A percentile compares a stretch with the other conserved stretches of the same genome.
phyloP scores from a whole-genome alignment of 2,113 vertebrate species.

The Dolichotis patagonum region DNA sequence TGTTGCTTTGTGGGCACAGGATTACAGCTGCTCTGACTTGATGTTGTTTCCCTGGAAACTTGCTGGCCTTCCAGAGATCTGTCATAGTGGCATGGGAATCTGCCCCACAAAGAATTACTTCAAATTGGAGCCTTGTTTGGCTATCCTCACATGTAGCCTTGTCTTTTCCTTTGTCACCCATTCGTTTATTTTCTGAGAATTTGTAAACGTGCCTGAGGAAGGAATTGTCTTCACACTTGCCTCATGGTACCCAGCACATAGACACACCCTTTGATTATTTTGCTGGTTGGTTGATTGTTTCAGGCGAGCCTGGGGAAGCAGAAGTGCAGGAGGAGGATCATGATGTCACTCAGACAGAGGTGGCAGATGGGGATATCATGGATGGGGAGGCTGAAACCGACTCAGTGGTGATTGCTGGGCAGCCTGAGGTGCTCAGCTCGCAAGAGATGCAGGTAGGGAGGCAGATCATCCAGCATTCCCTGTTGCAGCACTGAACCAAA shows the following conservation, averaged over 20 bases:
- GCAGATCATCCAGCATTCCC: constrained; percentile 46
- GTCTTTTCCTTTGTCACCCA: constrained; percentile 80
- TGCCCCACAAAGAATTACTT: constrained; percentile 73
- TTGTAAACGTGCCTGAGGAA: constrained; percentile 68
- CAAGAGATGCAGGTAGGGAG: constrained; percentile 95
- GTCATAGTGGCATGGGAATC: constrained; percentile 62
- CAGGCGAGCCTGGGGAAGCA: constrained; percentile 92
- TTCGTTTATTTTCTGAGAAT: constrained; percentile 77
- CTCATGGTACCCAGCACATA: constrained; percentile 51
- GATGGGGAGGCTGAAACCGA: constrained; percentile 95
- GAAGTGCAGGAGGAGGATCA: constrained; percentile 92
- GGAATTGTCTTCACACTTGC: constrained; percentile 65
- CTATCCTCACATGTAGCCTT: constrained; percentile 76
- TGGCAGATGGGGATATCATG: constrained; percentile 94
- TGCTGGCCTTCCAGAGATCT: constrained; percentile 75
- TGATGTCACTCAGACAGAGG: constrained; percentile 90
- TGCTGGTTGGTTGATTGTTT: constrained; percentile 81
- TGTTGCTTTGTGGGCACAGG: constrained; percentile 56
- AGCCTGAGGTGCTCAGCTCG: constrained; percentile 94
- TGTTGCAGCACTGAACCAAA: constrained; percentile 52
- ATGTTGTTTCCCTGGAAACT: constrained; percentile 74
- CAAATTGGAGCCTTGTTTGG: constrained; percentile 76
- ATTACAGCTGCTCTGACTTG: constrained; percentile 63
- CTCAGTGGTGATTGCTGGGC: constrained; percentile 94
- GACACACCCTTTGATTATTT: constrained; percentile 78